Evolutionary conservation across 2,888 invertebrate genomes (phyloP), one percentile per base, ranked within the genome.

Genomic region (Terebella lapidaria): DNA sequence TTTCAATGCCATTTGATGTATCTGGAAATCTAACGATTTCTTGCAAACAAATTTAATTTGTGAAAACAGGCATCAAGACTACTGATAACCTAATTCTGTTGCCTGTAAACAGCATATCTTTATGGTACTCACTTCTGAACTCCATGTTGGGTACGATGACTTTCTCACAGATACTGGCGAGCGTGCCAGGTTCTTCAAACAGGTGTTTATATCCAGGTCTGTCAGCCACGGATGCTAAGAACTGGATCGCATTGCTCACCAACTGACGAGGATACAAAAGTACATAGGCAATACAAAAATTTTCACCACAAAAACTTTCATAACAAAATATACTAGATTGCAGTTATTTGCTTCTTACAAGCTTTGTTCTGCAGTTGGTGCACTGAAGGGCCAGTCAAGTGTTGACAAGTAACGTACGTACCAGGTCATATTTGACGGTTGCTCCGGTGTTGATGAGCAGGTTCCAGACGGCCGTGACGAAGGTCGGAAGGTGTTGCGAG

Each of bases 91-190:
- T n/a, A n/a, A n/a, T n/a, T n/a, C n/a, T n/a, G n/a, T n/a, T n/a
- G n/a, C n/a, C n/a, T n/a, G n/a, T n/a, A n/a, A n/a, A n/a, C n/a
- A n/a, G n/a, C n/a, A n/a, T n/a, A 35, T 35, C 10, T n/a, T 49
- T 10, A 25, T 24, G 5, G 20, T 10, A 56, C 56, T 67, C 69
- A 91, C 91, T 88, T 85, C 97, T 86, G 70, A 99, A 94, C 80
- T 94, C 91, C 87, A 99, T 91, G 78, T 97, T 99, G 0, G 97
- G 96, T 72, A 99, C 93, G 72, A 99, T 91, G n/a, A 99, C 93
- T 80, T 94, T 94, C 78, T 97, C 94, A 80, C 96, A 97, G 67
- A 96, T 94, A 72, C 88, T 90, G 67, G 90, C 89, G 3, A 97
- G 84, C 2, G 91, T 91, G 54, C 86, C 86, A 0, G 91, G 88